Base-by-base conservation (phyloP, 2,113 vertebrate genomes). In the Camelus dromedarius region DNA sequence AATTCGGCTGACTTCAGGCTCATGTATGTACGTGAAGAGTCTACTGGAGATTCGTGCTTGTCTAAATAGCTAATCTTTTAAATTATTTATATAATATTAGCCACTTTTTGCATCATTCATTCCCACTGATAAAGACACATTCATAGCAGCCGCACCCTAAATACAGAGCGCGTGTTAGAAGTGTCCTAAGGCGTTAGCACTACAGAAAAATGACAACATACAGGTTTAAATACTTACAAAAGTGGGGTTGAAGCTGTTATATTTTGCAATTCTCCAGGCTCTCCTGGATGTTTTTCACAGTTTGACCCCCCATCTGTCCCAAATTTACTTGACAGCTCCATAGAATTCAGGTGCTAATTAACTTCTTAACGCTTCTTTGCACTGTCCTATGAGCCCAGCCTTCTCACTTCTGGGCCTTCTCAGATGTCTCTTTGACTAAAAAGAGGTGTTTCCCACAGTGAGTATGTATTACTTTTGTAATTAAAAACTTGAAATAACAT, bases 281-380 rank as follows among this genome's bases (percentile, higher is more conserved):
- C 50, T 90, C 62, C 38, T 66, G 80, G 58, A 4, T 73, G 60
- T 75, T 85, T 89, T 80, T 81, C 64, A 38, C 64, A 73, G 46
- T 73, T 70, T 89, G 67, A 90, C 73, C 56, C 67, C 69, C 15
- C 46, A 5, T 73, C 72, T 75, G 73, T 70, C 69, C 93, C 77
- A 88, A 90, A 83, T 91, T 96, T 89, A 79, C 52, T 42, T 54
- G n/a, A 95, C 14, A 86, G 72, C 96, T 91, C 81, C 91, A 95
- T 91, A 82, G 95, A 96, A 73, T 67, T 26, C 42, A 96, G 93
- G 93, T 97, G 96, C 94, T 97, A 97, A 98, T 97, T 97, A 96
- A 91, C 81, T 96, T 70, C 77, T 89, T 97, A 94, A 94, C 92
- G 96, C 92, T 46, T 96, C 50, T 95, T 48, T 70, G 56, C 62